These are phyloP conservation scores for Moxostoma hubbsi DNA, from an alignment of 2,797 vertebrate species.

Conservation along the genomic window DNA sequence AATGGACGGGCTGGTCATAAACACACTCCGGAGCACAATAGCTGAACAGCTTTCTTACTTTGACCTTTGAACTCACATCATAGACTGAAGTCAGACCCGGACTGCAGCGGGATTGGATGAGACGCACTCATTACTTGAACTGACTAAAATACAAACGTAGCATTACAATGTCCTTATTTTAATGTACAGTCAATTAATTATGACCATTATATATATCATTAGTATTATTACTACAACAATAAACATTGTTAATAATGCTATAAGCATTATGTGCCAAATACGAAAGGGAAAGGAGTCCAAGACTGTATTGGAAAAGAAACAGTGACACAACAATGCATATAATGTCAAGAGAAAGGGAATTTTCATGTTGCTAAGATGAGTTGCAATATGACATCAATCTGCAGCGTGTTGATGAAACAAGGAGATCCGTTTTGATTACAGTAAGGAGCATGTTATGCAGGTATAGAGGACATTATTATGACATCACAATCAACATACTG, in stretches of 20 bases:
- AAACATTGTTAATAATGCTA: constrained; percentile 50
- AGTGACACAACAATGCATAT: constrained; percentile 23
- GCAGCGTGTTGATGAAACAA: constrained; percentile 25
- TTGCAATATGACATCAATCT: constrained; percentile 42
- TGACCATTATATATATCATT: constrained; percentile 69
- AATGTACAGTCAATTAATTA: constrained; percentile 72
- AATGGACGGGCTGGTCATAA: constrained; percentile 77
- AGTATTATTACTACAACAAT: constrained; percentile 69
- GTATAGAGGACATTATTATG: neutral
- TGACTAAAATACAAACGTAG: constrained; percentile 56
- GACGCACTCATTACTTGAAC: constrained; percentile 24
- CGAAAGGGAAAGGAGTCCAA: constrained; percentile 40
- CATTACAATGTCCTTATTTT: constrained; percentile 55
- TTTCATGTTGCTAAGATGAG: constrained; percentile 31
- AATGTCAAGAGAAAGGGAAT: constrained; percentile 1
- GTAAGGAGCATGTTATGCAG: neutral
- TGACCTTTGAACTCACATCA: constrained; percentile 35
- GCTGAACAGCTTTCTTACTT: constrained; percentile 51
- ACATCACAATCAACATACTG: neutral
- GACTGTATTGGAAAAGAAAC: constrained; percentile 39
- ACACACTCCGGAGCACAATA: constrained; percentile 68
- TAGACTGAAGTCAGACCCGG: constrained; percentile 12
- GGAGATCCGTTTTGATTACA: neutral
- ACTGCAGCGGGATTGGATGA: neutral
- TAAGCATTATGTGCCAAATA: constrained; percentile 62